A percentile compares a stretch with the other conserved stretches of the same genome.
Evolutionary conservation across 2,888 invertebrate genomes (phyloP).

Genomic region (Sympetrum striolatum): DNA sequence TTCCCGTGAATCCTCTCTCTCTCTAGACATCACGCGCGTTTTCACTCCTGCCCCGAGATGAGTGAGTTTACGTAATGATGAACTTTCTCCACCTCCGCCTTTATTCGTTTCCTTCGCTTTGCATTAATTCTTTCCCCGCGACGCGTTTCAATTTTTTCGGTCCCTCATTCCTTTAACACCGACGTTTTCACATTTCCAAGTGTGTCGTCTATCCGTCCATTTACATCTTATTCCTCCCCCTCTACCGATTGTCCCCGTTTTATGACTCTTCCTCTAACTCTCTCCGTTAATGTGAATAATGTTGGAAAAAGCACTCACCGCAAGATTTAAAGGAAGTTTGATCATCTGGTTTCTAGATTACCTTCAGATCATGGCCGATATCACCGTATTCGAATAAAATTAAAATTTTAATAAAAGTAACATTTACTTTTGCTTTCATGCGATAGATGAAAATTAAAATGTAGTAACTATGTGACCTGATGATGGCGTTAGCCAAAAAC

Average conservation of each 20-base stretch:
- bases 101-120: neutral
- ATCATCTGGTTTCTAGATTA: no score
- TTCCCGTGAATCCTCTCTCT: neutral
- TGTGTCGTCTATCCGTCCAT: neutral
- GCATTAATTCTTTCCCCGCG: neutral
- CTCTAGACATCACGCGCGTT: neutral
- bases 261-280: no score
- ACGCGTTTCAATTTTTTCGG: neutral
- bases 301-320: no score
- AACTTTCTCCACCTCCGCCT: conserved; percentile 6
- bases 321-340: no score
- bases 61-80: conserved; percentile 25
- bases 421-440: no score
- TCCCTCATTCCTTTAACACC: neutral
- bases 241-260: neutral
- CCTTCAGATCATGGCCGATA: no score
- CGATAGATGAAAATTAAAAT: no score
- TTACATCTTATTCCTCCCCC: neutral
- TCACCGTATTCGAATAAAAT: no score
- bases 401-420: no score
- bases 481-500: no score
- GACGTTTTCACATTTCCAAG: neutral
- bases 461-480: no score
- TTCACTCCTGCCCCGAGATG: neutral
- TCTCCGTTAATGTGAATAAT: no score